Conservation (phyloP, 2,888 invertebrate genomes). For the Osedax fenrisi region DNA sequence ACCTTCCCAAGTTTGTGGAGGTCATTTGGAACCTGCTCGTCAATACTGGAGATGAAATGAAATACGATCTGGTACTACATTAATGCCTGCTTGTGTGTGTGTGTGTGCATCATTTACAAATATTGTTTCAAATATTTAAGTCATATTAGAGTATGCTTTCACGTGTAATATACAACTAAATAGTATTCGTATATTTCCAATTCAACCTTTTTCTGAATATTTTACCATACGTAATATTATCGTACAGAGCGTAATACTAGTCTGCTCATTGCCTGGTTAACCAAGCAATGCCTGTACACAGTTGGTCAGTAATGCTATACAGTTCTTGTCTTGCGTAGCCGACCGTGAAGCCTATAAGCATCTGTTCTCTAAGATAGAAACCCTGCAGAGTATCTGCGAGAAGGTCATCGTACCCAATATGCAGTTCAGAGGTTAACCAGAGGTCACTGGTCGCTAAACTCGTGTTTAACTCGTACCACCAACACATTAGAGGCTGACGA, state of each 20-base stretch:
- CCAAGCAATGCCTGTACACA: too few relatives aligned
- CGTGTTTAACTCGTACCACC: background rate
- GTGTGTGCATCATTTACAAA: too few relatives aligned
- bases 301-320: conserved; percentile 87
- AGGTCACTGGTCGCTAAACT: background rate
- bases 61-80: conserved; percentile 73
- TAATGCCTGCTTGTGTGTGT: too few relatives aligned
- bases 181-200: too few relatives aligned
- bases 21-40: conserved; percentile 82
- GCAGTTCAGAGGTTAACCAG: conserved; percentile 69
- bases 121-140: too few relatives aligned
- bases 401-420: conserved; percentile 97
- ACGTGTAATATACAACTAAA: too few relatives aligned
- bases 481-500: conserved; percentile 60
- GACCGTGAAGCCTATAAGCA: conserved; percentile 74
- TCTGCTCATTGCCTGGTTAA: too few relatives aligned
- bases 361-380: conserved; percentile 75
- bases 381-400: conserved; percentile 80
- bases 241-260: too few relatives aligned
- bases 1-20: conserved; percentile 79
- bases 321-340: conserved; percentile 85
- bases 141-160: too few relatives aligned
- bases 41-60: conserved; percentile 69
- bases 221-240: too few relatives aligned
- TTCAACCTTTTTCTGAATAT: too few relatives aligned